Conservation (phyloP, 1,140 invertebrate species). For the Drosophila navojoa region DNA sequence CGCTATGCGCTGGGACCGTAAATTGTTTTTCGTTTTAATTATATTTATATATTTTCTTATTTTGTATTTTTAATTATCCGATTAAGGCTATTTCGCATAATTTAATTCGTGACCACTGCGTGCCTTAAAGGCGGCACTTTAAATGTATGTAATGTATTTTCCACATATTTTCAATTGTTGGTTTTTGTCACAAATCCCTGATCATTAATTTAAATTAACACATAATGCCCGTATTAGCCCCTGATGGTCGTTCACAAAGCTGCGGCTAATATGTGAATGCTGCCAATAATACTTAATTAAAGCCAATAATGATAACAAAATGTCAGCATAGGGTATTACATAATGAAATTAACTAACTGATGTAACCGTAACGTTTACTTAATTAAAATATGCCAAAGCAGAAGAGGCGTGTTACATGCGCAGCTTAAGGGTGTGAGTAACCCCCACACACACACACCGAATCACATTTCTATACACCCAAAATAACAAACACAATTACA, state of each 20-base stretch:
- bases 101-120: conserved; percentile 26
- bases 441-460: not conserved
- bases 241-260: conserved; percentile 63
- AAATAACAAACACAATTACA: conserved; percentile 40
- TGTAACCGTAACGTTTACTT: conserved; percentile 69
- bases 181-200: conserved; percentile 4
- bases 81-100: conserved; percentile 54
- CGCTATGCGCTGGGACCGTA: conserved; percentile 17
- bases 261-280: conserved; percentile 69
- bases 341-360: conserved; percentile 81
- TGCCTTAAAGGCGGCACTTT: conserved; percentile 42
- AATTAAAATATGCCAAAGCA: conserved; percentile 67
- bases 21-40: conserved; percentile 64
- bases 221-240: conserved; percentile 59
- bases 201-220: conserved; percentile 74
- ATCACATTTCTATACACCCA: not conserved
- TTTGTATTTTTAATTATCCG: conserved; percentile 71
- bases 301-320: conserved; percentile 70
- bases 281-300: conserved; percentile 78
- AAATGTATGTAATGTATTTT: not conserved
- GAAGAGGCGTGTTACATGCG: conserved; percentile 20
- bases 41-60: conserved; percentile 50
- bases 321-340: conserved; percentile 45
- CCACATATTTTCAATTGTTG: conserved; percentile 35
- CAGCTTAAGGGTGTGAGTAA: conserved; percentile 62